Evolutionary conservation across 2,797 vertebrate species (phyloP).

Genomic region (Glossophaga mutica): DNA sequence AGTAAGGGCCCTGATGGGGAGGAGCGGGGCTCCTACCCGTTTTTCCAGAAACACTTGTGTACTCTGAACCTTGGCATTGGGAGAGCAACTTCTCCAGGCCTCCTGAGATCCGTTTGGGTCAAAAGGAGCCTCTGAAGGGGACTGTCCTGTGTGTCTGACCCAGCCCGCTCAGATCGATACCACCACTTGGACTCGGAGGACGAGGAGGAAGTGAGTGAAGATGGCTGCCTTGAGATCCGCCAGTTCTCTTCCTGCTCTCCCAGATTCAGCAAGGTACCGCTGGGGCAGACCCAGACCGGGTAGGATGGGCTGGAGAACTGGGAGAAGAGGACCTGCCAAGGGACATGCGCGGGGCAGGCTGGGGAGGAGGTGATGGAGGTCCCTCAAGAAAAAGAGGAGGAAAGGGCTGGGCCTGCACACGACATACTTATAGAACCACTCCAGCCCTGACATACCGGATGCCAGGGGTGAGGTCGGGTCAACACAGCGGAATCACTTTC

Average conservation of each 20-base stretch:
- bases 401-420: neutral
- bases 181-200: constrained; percentile 96
- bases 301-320: neutral
- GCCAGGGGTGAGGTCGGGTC: neutral
- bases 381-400: neutral
- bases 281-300: neutral
- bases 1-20: constrained; percentile 83
- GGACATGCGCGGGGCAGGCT: neutral
- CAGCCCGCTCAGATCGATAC: constrained; percentile 94
- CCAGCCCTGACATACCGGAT: neutral
- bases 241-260: constrained; percentile 98
- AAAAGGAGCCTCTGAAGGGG: neutral
- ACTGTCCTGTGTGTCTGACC: constrained; percentile 25
- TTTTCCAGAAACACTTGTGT: neutral
- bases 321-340: neutral
- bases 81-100: neutral
- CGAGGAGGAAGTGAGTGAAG: constrained; percentile 97
- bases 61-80: neutral
- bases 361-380: neutral
- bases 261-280: constrained; percentile 93
- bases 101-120: neutral
- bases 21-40: neutral
- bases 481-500: neutral
- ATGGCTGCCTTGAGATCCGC: constrained; percentile 93
- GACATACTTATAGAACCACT: neutral